Evolutionary conservation across 1,140 invertebrate genomes (phyloP), one percentile per base, ranked within the genome.

Genomic region (Choristoneura fumiferana): DNA sequence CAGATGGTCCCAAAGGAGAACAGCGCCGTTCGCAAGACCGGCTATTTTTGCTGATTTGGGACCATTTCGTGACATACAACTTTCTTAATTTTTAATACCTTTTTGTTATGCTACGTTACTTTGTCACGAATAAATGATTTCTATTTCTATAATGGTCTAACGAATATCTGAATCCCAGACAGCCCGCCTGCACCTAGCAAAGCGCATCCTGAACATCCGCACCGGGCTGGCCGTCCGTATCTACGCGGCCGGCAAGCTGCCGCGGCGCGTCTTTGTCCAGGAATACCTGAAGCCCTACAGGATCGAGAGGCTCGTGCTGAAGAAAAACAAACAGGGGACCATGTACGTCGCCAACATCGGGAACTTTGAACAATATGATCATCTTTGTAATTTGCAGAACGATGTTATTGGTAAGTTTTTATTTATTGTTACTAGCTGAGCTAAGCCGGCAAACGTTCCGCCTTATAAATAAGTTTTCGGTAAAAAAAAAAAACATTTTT

Each of bases 261-360:
- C 70, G 0, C 61, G 53, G 1, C 53, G 53, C 0, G 33, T 36
- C 0, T 37, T 29, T 0, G 8, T 76, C 0, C 38, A 62, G 0
- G 18, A 36, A 0, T 67, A 59, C 39, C 62, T 78, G 3, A 59
- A 57, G 43, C 14, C 56, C 0, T 57, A 61, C 12, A 58, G 57
- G 4, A 62, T 67, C 5, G 33, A 29, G 4, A 5, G 10, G 4
- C 0, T 65, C 15, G 57, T 59, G 10, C 6, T 69, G 5, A 78
- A 64, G 65, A 70, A 70, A 33, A 62, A 58, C 0, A 38, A 36
- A 0, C 52, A 22, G 4, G 57, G 40, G 0, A 65, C 55, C 9
- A 60, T 73, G 43, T 68, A 43, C 43, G 12, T 73, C 0, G 67
- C 60, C 4, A 55, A 34, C 9, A 67, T 67, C 10, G 15, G 35